phyloP scores from a whole-genome alignment of 2,113 vertebrate genomes.

The Rhinogobius similis region DNA sequence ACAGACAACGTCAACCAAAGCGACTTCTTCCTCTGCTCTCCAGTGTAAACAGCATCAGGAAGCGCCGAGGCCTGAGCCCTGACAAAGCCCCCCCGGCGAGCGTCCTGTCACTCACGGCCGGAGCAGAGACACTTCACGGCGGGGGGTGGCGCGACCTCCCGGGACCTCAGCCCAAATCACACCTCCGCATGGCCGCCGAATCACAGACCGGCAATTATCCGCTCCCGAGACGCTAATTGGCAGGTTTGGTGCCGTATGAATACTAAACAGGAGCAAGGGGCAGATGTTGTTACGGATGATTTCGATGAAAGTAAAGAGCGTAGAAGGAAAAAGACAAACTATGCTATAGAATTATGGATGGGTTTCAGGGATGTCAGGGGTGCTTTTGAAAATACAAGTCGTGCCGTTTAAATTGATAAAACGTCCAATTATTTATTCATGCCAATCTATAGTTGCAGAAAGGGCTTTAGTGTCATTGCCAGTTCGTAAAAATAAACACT shows the following conservation, averaged over 20 bases:
- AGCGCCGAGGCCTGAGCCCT: constrained; percentile 61
- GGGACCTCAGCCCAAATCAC: constrained; percentile 63
- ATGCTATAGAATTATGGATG: not conserved
- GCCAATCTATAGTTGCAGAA: not conserved
- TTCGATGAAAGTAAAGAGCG: constrained; percentile 43
- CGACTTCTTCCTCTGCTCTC: constrained; percentile 43
- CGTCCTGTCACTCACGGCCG: constrained; percentile 65
- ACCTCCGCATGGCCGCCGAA: constrained; percentile 46
- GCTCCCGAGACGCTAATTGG: constrained; percentile 70
- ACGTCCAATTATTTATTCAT: not conserved
- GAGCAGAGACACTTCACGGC: constrained; percentile 70
- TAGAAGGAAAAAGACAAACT: constrained; percentile 29
- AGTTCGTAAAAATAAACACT: not conserved
- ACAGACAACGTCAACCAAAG: constrained; percentile 2
- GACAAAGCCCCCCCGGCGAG: constrained; percentile 57
- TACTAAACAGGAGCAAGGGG: constrained; percentile 45
- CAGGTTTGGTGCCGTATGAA: constrained; percentile 61
- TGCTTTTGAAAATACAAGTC: not conserved
- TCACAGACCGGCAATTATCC: constrained; percentile 49
- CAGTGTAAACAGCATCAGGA: constrained; percentile 62
- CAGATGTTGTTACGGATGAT: constrained; percentile 59
- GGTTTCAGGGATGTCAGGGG: not conserved
- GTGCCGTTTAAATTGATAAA: not conserved
- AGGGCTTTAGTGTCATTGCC: constrained; percentile 2
- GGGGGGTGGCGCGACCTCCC: constrained; percentile 69